Evolutionary conservation across 2,113 vertebrate genomes (phyloP), one percentile per base, ranked within the genome.

Genomic region (Ophthalmolycus amberensis): DNA sequence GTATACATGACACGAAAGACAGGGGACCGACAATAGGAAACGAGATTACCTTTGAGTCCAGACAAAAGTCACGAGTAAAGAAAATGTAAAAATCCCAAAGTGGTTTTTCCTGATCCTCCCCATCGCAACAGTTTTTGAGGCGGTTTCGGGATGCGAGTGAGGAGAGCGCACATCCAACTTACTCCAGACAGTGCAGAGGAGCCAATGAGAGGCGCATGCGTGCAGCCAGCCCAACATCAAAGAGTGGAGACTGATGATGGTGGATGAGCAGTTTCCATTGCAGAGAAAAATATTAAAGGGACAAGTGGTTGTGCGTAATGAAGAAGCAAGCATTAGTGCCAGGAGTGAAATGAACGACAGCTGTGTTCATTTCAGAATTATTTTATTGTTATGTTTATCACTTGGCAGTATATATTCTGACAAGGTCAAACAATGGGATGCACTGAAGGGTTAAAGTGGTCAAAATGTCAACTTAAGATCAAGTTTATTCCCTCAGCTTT

Each of bases 171-270:
- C 97, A 97, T 96, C 96, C 97, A 99, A 99, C 98, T 99, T 99
- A 96, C 96, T 97, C 96, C 96, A 97, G 96, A 96, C 97, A 95
- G 97, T 95, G 98, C 98, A 97, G 97, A 97, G 96, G 97, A 97
- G 95, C 97, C 96, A 97, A 97, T 97, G 97, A 96, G 96, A 93
- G 83, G 96, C 98, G 97, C 98, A 98, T 99, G 98, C 98, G 98
- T 96, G 96, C 95, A 95, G 94, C 87, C 95, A 95, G 96, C 96
- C 96, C 96, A 95, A 98, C 96, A 98, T 99, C 97, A 98, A 97
- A 97, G 96, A 96, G 96, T 96, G 96, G 96, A 96, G 96, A 95
- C 96, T 96, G 95, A 94, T 95, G 97, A 97, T 96, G 95, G 96
- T 95, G 96, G 97, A 96, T 93, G 92, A 97, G 96, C 95, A 95